Evolutionary conservation across 1,140 invertebrate genomes (phyloP).

Genomic region (Leptoteleia sp.): DNA sequence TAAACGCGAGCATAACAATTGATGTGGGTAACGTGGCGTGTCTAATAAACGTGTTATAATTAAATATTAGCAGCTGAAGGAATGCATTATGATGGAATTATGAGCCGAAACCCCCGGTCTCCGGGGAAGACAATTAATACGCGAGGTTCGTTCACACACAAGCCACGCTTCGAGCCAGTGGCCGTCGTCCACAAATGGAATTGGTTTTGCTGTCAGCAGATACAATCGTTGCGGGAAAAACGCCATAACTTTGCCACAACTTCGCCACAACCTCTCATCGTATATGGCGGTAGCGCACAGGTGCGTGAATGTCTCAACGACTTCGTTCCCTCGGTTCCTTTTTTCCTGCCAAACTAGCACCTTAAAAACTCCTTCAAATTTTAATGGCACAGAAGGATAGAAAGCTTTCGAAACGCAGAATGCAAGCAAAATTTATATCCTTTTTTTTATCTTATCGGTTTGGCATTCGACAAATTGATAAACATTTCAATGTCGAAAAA

Average conservation of each 20-base stretch:
- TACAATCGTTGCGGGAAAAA: slow-evolving; percentile 79
- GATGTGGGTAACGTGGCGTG: slow-evolving; percentile 53
- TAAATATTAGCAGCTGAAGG: slow-evolving; percentile 7
- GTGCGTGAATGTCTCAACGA: slow-evolving; percentile 69
- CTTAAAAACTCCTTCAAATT: slow-evolving; percentile 19
- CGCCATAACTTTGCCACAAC: slow-evolving; percentile 74
- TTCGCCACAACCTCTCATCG: slow-evolving; percentile 43
- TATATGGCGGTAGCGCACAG: slow-evolving; percentile 79
- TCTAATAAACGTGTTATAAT: slow-evolving; percentile 72
- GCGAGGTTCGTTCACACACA: slow-evolving; percentile 51
- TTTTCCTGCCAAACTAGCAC: no score
- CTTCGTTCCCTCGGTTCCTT: slow-evolving; percentile 59
- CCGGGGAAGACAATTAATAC: slow-evolving; percentile 73
- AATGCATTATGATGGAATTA: background rate
- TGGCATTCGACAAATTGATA: no score
- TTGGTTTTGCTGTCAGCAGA: slow-evolving; percentile 76
- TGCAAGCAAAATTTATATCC: no score
- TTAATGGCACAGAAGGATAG: no score
- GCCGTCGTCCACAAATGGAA: slow-evolving; percentile 77
- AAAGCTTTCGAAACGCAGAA: no score
- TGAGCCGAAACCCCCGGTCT: background rate
- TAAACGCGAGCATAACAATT: slow-evolving; percentile 1
- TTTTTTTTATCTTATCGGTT: no score
- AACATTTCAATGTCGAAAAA: no score
- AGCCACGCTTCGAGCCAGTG: slow-evolving; percentile 43